Evolutionary conservation across 2,113 vertebrate genomes (phyloP), one percentile per base, ranked within the genome.

Genomic region (Meriones unguiculatus): DNA sequence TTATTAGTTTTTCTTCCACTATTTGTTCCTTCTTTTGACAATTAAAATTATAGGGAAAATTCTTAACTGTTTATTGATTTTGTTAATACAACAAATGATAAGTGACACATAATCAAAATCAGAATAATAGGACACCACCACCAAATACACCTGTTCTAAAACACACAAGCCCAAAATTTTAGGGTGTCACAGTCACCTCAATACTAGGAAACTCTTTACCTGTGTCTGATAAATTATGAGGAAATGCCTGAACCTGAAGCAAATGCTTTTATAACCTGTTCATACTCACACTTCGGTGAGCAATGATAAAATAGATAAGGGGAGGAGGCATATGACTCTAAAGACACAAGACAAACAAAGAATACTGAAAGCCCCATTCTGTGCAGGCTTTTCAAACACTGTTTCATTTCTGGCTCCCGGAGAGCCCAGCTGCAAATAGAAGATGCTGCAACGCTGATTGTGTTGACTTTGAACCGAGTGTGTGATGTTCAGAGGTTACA

Each of bases 361-460:
- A 22, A 64, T 25, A 30, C 3, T 94, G 84, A 62, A 35, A 94
- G 50, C 10, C 2, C 62, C 78, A 82, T 25, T 0, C 4, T 12
- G 73, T 1, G 2, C 10, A n/a, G 80, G 57, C 17, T 4, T 87
- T 89, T 95, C 96, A 90, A 85, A 90, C 0, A 2, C 87, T 35
- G 22, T 69, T 96, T 70, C 28, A 65, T 76, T 87, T 90, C 87
- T 52, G 77, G 8, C 18, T 92, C 32, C 85, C n/a, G 38, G 67
- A 64, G 15, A 96, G n/a, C 80, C 82, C 25, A 90, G 22, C 41
- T 95, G 81, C 50, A 35, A 88, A 93, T 12, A 67, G 72, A 86
- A 93, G 77, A 62, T 24, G 50, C 65, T 41, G 20, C 38, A 75
- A 65, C 10, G 1, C 35, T 75, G 18, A 93, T 30, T 84, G 35